Conservation (phyloP, 2,888 invertebrate species). For the Opisthograptis luteolata region DNA sequence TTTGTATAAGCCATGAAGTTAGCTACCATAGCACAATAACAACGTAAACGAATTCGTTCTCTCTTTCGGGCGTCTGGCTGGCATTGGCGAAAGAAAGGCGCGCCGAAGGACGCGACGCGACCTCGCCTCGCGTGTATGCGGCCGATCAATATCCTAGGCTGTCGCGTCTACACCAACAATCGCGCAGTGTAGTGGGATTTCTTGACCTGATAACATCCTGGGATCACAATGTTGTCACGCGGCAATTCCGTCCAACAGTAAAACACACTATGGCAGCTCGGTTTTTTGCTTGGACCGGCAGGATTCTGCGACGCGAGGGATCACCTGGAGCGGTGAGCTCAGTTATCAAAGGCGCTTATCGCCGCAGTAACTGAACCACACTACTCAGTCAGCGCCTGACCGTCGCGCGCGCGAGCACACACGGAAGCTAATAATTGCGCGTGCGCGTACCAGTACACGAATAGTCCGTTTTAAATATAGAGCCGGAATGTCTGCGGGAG, state of each 20-base stretch:
- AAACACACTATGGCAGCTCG: conserved; percentile 63
- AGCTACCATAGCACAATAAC: background rate
- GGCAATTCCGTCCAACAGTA: conserved; percentile 15
- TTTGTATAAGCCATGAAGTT: background rate
- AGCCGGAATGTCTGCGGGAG: conserved; percentile 80
- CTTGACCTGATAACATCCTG: conserved; percentile 71
- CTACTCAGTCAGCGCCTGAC: conserved; percentile 78
- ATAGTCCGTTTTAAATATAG: conserved; percentile 83
- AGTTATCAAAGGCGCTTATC: conserved; percentile 78
- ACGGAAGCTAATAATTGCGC: conserved; percentile 81
- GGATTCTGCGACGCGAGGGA: conserved; percentile 77
- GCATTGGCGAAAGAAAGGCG: conserved; percentile 71
- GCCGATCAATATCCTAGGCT: conserved; percentile 74
- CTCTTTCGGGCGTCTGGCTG: conserved; percentile 29
- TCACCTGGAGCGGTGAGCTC: conserved; percentile 81
- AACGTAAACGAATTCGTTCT: conserved; percentile 11
- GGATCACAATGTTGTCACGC: conserved; percentile 41
- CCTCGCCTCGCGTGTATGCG: conserved; percentile 76
- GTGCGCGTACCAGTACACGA: conserved; percentile 77
- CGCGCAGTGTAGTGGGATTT: conserved; percentile 70
- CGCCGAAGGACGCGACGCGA: conserved; percentile 83
- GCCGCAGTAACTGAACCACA: conserved; percentile 61
- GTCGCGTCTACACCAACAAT: conserved; percentile 58
- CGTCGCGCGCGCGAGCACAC: conserved; percentile 80
- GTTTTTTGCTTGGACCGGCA: conserved; percentile 72